Percentiles rank a stretch among this genome's conserved stretches.
Conservation (phyloP, 2,113 vertebrate species). For the Istiophorus platypterus region DNA sequence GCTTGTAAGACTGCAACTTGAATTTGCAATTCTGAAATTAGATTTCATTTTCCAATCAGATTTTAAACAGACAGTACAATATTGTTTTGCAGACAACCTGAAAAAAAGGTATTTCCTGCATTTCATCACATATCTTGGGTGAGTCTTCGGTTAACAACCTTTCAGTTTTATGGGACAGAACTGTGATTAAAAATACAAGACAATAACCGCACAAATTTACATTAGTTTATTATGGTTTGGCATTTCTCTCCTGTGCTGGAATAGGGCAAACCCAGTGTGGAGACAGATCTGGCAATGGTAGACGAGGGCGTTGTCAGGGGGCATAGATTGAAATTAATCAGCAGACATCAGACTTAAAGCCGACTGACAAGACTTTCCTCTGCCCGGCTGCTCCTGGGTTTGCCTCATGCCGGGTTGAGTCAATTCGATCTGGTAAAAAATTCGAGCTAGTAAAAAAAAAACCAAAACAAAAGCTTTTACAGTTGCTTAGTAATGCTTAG, state of each 20-base stretch:
- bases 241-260: constrained; percentile 1
- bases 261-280: background rate
- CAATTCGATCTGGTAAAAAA: background rate
- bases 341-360: background rate
- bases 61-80: constrained; percentile 10
- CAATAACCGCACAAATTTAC: constrained; percentile 48
- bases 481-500: constrained; percentile 3
- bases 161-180: constrained; percentile 34
- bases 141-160: constrained; percentile 23
- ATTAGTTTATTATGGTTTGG: constrained; percentile 60
- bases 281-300: constrained; percentile 16
- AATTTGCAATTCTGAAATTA: constrained; percentile 8
- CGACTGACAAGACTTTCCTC: background rate
- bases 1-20: background rate
- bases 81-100: constrained; percentile 9
- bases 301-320: constrained; percentile 11
- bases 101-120: background rate
- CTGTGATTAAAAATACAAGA: constrained; percentile 54
- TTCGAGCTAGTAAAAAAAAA: background rate
- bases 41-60: constrained; percentile 28
- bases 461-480: background rate
- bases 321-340: background rate
- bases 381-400: background rate
- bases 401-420: too few species aligned
- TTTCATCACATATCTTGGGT: constrained; percentile 48